These are phyloP conservation scores for Hippopotamus amphibius DNA, from an alignment of 2,113 vertebrate species.

Conservation along the genomic window DNA sequence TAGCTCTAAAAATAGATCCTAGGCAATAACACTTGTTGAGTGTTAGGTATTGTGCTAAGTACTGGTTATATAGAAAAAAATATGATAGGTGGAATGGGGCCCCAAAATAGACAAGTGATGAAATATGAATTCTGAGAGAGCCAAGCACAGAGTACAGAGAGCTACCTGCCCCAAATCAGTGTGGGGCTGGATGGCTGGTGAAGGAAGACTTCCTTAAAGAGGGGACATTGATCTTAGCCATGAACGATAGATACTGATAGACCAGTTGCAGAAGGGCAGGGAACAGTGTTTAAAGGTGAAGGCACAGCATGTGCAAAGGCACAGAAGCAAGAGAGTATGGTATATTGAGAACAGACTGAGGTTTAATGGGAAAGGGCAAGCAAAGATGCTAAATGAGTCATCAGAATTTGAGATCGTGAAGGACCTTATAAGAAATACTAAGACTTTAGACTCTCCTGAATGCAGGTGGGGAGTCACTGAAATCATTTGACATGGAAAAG, in stretches of 20 bases:
- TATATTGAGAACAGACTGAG: background rate
- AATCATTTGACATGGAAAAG: conserved; percentile 25
- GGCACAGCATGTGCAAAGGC: background rate
- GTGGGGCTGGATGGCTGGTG: background rate
- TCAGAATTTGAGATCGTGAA: background rate
- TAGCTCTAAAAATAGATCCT: conserved; percentile 26
- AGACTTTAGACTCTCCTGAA: background rate
- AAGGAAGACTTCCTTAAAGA: background rate
- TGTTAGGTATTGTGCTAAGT: background rate
- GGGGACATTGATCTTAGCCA: background rate
- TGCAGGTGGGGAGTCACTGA: background rate
- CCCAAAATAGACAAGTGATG: conserved; percentile 12
- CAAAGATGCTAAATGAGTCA: background rate
- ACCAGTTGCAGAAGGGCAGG: background rate
- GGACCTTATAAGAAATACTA: background rate
- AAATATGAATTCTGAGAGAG: background rate
- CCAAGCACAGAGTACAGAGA: background rate
- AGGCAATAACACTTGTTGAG: background rate
- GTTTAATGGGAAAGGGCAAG: background rate
- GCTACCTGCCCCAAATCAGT: background rate
- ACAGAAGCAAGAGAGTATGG: background rate
- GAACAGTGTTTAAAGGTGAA: conserved; percentile 5
- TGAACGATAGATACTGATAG: background rate
- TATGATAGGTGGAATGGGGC: background rate
- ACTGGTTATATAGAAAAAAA: background rate